Evolutionary conservation across 2,888 invertebrate species (phyloP), one percentile per base, ranked within the genome.

Genomic region (Oscheius onirici): DNA sequence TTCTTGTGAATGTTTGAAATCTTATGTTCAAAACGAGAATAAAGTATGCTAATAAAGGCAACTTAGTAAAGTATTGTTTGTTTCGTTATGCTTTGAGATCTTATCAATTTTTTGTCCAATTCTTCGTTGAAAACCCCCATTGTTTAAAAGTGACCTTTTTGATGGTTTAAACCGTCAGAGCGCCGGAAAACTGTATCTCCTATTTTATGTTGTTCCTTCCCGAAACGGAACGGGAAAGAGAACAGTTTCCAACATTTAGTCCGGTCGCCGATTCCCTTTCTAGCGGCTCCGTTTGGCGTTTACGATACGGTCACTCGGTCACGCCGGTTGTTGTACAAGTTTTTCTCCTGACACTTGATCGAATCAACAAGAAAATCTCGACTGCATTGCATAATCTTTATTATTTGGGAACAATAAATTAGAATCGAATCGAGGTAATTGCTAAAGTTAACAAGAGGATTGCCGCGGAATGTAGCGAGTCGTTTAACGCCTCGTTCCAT

Each of bases 401-500:
- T 54, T 68, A 68, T 57, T 41, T 55, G 34, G 44, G 46, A 40
- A 55, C 67, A 54, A 68, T 57, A 68, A 68, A 24, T 54, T 68
- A 55, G 51, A 26, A 44, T 55, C 67, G 57, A 68, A 57, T 68
- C 57, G 67, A 68, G 57, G 67, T 55, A 54, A 68, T 57, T 68
- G 55, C 67, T 68, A 57, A 68, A 26, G 55, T 26, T 54, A 52
- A 51, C 51, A 52, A 65, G 49, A 44, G 67, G 55, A 46, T 68
- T 55, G 22, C 24, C 26, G 67, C 55, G 44, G 24, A 44, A 22
- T 26, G 67, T 24, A 24, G 49, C 63, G 34, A n/a, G 46, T 63
- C 63, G 69, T 60, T 80, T 80, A 80, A 71, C 80, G 80, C 41
- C 80, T 72, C 61, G 82, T 82, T 74, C 83, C 83, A 74, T 81